Percentiles rank a stretch among this genome's conserved stretches.
phyloP scores from a whole-genome alignment of 2,888 invertebrate species.

The Hipparchia semele region DNA sequence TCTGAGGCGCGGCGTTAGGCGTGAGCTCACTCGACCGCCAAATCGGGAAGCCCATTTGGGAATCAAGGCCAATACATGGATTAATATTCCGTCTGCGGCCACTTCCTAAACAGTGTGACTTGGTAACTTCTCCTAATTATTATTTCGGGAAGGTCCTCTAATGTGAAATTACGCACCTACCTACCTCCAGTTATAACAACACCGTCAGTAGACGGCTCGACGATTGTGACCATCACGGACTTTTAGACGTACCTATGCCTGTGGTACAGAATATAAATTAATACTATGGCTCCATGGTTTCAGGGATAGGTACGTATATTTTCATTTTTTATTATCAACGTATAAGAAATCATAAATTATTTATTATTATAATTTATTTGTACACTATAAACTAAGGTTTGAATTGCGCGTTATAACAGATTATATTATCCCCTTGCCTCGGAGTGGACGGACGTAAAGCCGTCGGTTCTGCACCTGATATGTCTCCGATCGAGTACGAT shows the following conservation, averaged over 20 bases:
- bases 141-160: constrained; percentile 58
- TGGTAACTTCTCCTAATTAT: constrained; percentile 71
- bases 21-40: constrained; percentile 73
- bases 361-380: too few species aligned
- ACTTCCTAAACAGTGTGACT: constrained; percentile 64
- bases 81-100: constrained; percentile 69
- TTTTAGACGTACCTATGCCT: not conserved
- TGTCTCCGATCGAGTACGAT: too few species aligned
- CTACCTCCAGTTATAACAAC: constrained; percentile 42
- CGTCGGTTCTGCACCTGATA: too few species aligned
- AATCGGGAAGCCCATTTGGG: constrained; percentile 73
- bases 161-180: constrained; percentile 53
- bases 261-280: too few species aligned
- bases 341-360: too few species aligned
- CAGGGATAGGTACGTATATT: too few species aligned
- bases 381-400: too few species aligned
- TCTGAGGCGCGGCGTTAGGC: constrained; percentile 55
- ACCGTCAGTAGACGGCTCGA: constrained; percentile 26
- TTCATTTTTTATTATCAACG: too few species aligned
- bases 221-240: constrained; percentile 2
- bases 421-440: too few species aligned
- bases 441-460: too few species aligned
- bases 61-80: constrained; percentile 76
- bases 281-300: too few species aligned
- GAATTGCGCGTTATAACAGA: too few species aligned